Evolutionary conservation across 2,113 vertebrate genomes (phyloP), one percentile per base, ranked within the genome.

Genomic region (Cavia aperea): DNA sequence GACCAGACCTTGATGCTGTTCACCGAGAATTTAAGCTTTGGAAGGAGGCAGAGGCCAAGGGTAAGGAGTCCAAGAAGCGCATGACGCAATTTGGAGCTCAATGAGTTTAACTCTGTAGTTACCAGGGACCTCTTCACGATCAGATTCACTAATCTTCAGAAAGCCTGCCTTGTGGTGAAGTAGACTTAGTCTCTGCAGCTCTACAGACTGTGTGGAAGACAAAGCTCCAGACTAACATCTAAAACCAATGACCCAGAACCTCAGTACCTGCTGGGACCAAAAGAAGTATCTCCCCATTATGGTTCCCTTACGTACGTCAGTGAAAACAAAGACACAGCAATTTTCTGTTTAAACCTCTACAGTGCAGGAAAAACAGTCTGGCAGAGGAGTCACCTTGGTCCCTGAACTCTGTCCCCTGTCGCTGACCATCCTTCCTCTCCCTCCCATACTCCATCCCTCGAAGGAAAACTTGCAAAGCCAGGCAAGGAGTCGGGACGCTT

Each of bases 11-110:
- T 33, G 29, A 81, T 5, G 63, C 15, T 68, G n/a, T 62, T 94
- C 39, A 9, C 31, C 39, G 62, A 83, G 83, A 86, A 92, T 54
- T 81, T 46, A 39, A 95, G 95, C 75, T 90, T 56, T 95, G 91
- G 49, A 36, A 51, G 58, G 18, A 68, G 77, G 14, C 72, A 65
- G 78, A 70, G 46, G 36, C 36, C 60, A 62, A 21, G 66, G 63
- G n/a, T 23, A 70, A 91, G 77, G 46, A 79, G 46, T 68, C 63
- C 12, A 49, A 75, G 36, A 81, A 86, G 46, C 7, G 6, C 2
- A 24, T 23, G 72, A 21, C 43, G n/a, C 21, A 82, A 73, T n/a
- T 19, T 85, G 70, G 84, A 78, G 36, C 49, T 81, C 89, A 60
- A 33, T 15, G n/a, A 81, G 63, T 82, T 90, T 91, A 54, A 89